Evolutionary conservation across 2,888 invertebrate species (phyloP), one percentile per base, ranked within the genome.

Genomic region (Sclerodermus sp.): DNA sequence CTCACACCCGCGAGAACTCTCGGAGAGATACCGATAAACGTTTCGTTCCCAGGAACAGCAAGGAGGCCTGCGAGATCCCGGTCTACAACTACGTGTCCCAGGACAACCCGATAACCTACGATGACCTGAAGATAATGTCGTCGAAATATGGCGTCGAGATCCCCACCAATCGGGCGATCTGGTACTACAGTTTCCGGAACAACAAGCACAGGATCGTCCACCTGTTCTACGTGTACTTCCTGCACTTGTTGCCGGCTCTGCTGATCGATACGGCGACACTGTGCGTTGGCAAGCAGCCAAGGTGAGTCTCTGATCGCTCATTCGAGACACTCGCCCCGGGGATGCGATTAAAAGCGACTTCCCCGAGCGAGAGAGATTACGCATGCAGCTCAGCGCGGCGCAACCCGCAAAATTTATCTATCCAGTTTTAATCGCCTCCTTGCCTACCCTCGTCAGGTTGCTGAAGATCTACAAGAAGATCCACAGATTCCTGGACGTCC

Each of bases 61-160:
- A 61, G 34, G 34, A 34, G 12, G 4, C 34, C 6, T 39, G 67
- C 41, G 79, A 82, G 13, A 80, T 84, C 18, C 87, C 90, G 0
- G 87, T 96, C 55, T 94, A 91, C 81, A 93, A 96, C 79, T 93
- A 86, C 77, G 92, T 93, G 9, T 89, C 91, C 0, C 84, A 85
- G 2, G 87, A 91, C 60, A 91, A 93, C 66, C 91, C 92, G 0
- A 81, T 94, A 44, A 88, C 85, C 0, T 96, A 93, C 91, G 86
- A 85, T 0, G 77, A 86, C 14, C 83, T 87, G 52, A 86, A 87
- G 52, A 79, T 81, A 0, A 68, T 82, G 52, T 85, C 85, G 40
- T 76, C 80, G n/a, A 82, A 81, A 51, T 80, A 85, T 55, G 85
- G 86, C 0, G 60, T 82, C 0, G 73, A 81, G 47, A 82, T 81